Percentiles rank a stretch among this genome's conserved stretches.
Evolutionary conservation across 2,797 vertebrate species (phyloP).

Genomic region (Trachops cirrhosus): DNA sequence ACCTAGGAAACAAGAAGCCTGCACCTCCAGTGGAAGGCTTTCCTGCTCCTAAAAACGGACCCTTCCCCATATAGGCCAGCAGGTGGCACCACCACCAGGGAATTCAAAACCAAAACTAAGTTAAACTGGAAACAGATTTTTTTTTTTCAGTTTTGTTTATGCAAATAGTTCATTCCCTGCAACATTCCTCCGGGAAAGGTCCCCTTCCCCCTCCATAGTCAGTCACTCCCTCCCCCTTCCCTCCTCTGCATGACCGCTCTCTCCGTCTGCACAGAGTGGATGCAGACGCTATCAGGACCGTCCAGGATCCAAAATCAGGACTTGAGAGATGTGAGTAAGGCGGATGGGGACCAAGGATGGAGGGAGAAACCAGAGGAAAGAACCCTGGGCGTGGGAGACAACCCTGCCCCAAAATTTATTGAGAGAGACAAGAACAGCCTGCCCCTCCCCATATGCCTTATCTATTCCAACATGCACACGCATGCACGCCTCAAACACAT

Average conservation of each 20-base stretch:
- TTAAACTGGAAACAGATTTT: conserved; percentile 41
- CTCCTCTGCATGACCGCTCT: neutral
- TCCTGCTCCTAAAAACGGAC: neutral
- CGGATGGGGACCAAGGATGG: neutral
- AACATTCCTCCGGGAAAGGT: conserved; percentile 55
- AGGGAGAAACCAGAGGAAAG: neutral
- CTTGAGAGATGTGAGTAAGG: conserved; percentile 67
- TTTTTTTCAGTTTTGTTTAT: conserved; percentile 57
- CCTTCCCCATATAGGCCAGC: neutral
- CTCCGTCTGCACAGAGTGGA: conserved; percentile 1
- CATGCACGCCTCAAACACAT: accelerated
- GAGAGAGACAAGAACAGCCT: neutral
- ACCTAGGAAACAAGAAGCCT: neutral
- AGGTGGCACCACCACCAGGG: conserved; percentile 59
- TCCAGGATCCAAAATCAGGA: neutral
- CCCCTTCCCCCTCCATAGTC: conserved; percentile 13
- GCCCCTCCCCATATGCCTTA: no score
- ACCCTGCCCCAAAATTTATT: neutral
- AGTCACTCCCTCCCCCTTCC: conserved; percentile 37
- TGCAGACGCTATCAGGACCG: neutral
- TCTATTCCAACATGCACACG: accelerated
- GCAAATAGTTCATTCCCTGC: conserved; percentile 59
- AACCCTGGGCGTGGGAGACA: neutral
- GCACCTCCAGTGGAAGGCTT: neutral
- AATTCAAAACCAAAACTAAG: conserved; percentile 68